These are phyloP conservation scores for Chymomyza caudatula DNA, from an alignment of 2,888 invertebrate species.

Conservation along the genomic window DNA sequence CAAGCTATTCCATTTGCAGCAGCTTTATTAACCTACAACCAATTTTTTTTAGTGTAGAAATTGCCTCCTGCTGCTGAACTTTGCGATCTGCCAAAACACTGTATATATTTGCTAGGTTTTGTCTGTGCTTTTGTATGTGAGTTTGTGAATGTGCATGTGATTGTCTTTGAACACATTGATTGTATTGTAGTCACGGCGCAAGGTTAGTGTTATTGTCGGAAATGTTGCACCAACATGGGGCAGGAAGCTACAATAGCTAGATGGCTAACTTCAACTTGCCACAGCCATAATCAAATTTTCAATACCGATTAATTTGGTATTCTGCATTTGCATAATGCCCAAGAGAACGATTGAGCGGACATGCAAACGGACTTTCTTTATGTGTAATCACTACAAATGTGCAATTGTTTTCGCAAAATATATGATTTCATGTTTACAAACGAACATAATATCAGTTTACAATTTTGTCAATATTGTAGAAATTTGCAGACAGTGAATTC, in stretches of 20 bases:
- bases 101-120: background rate
- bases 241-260: background rate
- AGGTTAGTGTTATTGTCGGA: slow-evolving; percentile 46
- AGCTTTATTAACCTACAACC: background rate
- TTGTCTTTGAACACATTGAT: slow-evolving; percentile 17
- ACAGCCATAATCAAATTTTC: slow-evolving; percentile 52
- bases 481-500: too few species aligned
- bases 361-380: background rate
- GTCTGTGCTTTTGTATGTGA: background rate
- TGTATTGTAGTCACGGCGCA: slow-evolving; percentile 44
- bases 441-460: too few species aligned
- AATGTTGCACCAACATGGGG: slow-evolving; percentile 44
- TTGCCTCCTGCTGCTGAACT: background rate
- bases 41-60: background rate
- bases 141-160: background rate
- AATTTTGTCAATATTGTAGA: too few species aligned
- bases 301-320: slow-evolving; percentile 31
- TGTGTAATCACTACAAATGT: background rate
- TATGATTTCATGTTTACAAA: too few species aligned
- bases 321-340: slow-evolving; percentile 53
- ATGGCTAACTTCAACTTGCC: background rate
- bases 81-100: background rate
- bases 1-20: too few species aligned
- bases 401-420: background rate
- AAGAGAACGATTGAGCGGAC: slow-evolving; percentile 6